Conservation (phyloP, 2,113 vertebrate species). For the Orthonyx spaldingii region DNA sequence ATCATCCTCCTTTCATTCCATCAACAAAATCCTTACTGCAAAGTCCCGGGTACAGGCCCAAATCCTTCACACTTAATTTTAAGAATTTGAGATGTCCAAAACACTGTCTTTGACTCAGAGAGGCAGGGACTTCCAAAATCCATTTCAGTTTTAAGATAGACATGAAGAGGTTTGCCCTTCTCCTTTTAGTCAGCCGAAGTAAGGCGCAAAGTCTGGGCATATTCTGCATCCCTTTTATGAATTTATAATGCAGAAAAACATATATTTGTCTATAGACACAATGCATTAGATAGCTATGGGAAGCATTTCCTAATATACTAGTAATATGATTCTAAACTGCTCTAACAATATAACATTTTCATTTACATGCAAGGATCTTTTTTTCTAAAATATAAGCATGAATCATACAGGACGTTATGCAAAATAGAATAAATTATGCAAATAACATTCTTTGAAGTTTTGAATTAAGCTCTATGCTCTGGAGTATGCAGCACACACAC, state of each 20-base stretch:
- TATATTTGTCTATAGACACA: background rate
- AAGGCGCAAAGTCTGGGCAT: background rate
- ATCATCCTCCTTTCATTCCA: background rate
- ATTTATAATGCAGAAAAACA: background rate
- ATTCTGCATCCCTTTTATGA: background rate
- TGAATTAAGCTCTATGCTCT: background rate
- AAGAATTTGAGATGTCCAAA: background rate
- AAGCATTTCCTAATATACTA: background rate
- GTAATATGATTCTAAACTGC: background rate
- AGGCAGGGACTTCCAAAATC: background rate
- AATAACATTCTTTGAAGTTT: background rate
- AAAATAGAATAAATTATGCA: background rate
- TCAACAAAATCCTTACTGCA: background rate
- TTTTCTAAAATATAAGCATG: background rate
- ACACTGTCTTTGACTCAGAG: accelerated
- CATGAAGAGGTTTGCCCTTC: background rate
- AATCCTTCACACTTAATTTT: background rate
- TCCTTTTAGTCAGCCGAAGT: background rate
- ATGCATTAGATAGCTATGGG: background rate
- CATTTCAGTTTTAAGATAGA: background rate
- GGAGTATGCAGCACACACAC: background rate
- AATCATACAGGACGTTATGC: background rate
- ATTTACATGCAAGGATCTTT: background rate
- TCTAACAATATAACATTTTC: background rate
- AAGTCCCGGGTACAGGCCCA: background rate